Base-by-base conservation (phyloP, 2,888 invertebrate genomes). In the Ceraclea dissimilis region DNA sequence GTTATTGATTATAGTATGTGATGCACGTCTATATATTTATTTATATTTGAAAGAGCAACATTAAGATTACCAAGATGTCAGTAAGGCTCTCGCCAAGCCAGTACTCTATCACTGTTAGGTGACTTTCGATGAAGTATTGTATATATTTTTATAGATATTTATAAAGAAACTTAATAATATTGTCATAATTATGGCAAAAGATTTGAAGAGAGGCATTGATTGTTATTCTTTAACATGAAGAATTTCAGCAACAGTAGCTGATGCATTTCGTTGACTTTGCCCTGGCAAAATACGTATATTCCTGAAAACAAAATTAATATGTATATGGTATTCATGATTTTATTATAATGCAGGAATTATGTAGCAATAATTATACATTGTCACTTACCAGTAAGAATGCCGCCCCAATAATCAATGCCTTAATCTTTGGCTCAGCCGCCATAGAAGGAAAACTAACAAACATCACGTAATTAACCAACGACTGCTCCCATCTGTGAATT, bases 361-460 rank as follows among this genome's bases (percentile, higher is more conserved):
- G 5, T 39, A 18, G 8, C 19, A 18, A 48, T 48, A 48, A 48
- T 19, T 48, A n/a, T n/a, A n/a, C n/a, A n/a, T n/a, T n/a, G n/a
- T 16, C 10, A 55, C 71, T 76, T 79, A 92, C 93, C 82, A 94
- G 73, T 57, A 94, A 76, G 73, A 94, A 93, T 0, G 87, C 82
- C 49, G 90, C 85, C 4, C 88, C 93, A 21, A 94, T 69, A 52
- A 93, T 74, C 2, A 90, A 72, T 0, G 91, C 90, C 67, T 93
- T 93, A 54, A 88, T 81, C 64, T 83, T 86, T 1, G 86, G 83
- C 65, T 89, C 85, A 18, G 85, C 78, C 49, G 86, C 84, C 1
- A 75, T 66, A 62, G 82, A 78, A 0, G 92, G 90, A 67, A 90
- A 88, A 50, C 83, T 83, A 43, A 93, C 72, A 51, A 85, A 84